Evolutionary conservation across 2,113 vertebrate species (phyloP).

Genomic region (Deroptyus accipitrinus): DNA sequence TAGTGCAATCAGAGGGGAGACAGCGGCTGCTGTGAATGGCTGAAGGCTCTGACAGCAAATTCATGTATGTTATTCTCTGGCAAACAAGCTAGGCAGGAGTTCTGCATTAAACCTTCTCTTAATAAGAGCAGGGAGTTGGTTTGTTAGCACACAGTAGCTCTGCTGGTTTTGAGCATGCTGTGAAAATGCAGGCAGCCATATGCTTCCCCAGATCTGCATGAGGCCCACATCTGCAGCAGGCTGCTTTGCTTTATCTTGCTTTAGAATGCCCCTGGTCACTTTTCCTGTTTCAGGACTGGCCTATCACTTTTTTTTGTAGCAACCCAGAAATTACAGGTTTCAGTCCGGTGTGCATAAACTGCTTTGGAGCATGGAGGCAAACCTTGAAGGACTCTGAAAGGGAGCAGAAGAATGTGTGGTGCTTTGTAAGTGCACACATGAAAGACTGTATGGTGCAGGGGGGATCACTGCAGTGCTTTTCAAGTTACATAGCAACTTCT

Average conservation of each 20-base stretch:
- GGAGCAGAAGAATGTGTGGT: background rate
- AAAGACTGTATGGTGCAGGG: background rate
- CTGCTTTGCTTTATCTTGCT: background rate
- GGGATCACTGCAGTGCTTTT: background rate
- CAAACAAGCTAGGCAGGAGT: background rate
- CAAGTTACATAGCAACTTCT: background rate
- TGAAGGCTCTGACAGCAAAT: background rate
- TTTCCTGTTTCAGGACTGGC: background rate
- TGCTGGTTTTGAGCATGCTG: background rate
- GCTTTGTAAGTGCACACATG: background rate
- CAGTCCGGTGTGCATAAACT: background rate
- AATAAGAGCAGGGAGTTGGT: background rate
- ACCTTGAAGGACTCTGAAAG: background rate
- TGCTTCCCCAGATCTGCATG: background rate
- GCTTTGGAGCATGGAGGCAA: background rate
- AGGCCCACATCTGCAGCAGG: background rate
- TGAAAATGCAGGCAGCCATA: background rate
- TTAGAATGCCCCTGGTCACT: background rate
- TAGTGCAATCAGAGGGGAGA: background rate
- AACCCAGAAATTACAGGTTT: background rate
- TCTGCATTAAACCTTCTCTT: background rate
- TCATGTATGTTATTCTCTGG: background rate
- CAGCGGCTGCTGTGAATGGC: background rate
- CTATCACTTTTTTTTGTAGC: background rate
- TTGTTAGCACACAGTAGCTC: background rate